Percentiles rank a stretch among this genome's conserved stretches.
Evolutionary conservation across 2,797 vertebrate genomes (phyloP).

Genomic region (Chelon labrosus): DNA sequence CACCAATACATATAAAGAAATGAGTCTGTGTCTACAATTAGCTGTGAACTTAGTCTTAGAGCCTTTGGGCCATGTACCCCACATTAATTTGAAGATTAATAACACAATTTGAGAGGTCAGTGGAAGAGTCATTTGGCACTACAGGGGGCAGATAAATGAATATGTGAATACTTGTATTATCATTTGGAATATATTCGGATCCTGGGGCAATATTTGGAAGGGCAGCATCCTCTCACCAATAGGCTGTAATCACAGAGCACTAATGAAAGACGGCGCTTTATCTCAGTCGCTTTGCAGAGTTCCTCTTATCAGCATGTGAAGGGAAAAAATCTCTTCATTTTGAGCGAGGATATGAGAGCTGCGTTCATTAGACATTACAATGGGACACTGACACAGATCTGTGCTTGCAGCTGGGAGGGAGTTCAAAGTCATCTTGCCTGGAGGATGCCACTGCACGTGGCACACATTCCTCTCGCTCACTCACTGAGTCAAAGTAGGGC

Average conservation of each 20-base stretch:
- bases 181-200: constrained; percentile 64
- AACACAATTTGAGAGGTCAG: constrained; percentile 59
- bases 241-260: constrained; percentile 63
- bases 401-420: constrained; percentile 71
- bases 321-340: constrained; percentile 57
- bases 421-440: constrained; percentile 76
- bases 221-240: constrained; percentile 50
- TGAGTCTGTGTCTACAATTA: constrained; percentile 48
- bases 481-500: constrained; percentile 76
- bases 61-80: constrained; percentile 27
- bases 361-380: constrained; percentile 77
- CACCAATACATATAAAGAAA: constrained; percentile 29
- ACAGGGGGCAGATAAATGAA: constrained; percentile 58
- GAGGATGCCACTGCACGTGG: constrained; percentile 67
- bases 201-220: constrained; percentile 56
- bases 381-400: constrained; percentile 80
- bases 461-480: constrained; percentile 59
- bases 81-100: constrained; percentile 65
- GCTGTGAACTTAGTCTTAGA: constrained; percentile 15
- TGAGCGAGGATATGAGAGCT: constrained; percentile 73
- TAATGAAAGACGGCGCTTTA: constrained; percentile 62
- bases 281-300: constrained; percentile 57
- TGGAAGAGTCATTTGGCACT: constrained; percentile 61
- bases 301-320: constrained; percentile 60
- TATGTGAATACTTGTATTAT: constrained; percentile 64